These are phyloP conservation scores for Drosophila subpulchrella DNA, from an alignment of 1,140 invertebrate species.

Conservation along the genomic window DNA sequence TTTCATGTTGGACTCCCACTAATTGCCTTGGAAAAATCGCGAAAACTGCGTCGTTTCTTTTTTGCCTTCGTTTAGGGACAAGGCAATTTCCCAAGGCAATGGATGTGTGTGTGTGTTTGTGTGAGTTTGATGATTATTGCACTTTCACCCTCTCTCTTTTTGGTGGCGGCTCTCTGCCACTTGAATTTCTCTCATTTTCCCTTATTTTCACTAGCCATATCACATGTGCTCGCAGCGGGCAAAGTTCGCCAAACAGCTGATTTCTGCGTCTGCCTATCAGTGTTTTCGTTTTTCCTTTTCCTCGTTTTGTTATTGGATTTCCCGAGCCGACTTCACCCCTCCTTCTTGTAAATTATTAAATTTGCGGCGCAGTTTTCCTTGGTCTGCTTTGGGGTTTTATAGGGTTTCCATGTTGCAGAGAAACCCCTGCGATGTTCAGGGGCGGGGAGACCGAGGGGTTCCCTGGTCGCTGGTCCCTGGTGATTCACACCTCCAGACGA, in stretches of 20 bases:
- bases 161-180: not conserved
- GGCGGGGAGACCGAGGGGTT: not conserved
- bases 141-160: slow-evolving; percentile 28
- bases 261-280: slow-evolving; percentile 40
- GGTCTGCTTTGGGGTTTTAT: slow-evolving; percentile 40
- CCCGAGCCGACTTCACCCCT: slow-evolving; percentile 10
- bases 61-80: slow-evolving; percentile 22
- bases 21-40: slow-evolving; percentile 31
- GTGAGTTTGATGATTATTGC: not conserved
- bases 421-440: slow-evolving; percentile 41
- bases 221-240: slow-evolving; percentile 26
- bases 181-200: not conserved
- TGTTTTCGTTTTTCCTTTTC: slow-evolving; percentile 20
- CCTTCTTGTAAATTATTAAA: slow-evolving; percentile 39
- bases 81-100: slow-evolving; percentile 24
- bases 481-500: slow-evolving; percentile 56
- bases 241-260: slow-evolving; percentile 45
- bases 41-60: slow-evolving; percentile 47
- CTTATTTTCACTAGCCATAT: not conserved
- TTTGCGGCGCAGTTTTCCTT: slow-evolving; percentile 62
- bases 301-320: slow-evolving; percentile 45
- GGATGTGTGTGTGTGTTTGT: not conserved
- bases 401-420: slow-evolving; percentile 55
- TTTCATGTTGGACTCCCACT: slow-evolving; percentile 8
- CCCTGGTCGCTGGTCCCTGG: slow-evolving; percentile 11